Base-by-base conservation (phyloP, 2,888 invertebrate genomes). In the Dryococelus australis region DNA sequence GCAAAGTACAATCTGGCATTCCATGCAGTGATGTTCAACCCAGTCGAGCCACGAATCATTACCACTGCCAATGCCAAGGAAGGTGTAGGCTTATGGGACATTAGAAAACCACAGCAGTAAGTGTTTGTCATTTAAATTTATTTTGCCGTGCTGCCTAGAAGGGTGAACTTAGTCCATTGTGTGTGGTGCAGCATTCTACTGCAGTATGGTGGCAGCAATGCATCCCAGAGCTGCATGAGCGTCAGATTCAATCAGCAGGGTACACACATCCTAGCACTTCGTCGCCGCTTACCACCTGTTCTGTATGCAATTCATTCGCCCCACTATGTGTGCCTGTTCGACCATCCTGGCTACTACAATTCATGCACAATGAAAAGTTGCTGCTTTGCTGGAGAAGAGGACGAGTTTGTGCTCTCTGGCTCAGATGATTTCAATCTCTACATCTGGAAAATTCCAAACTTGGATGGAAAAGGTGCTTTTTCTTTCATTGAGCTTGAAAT, bases 301-400 rank as follows among this genome's bases (percentile, higher is more conserved):
- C 93, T 98, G 12, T 98, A 97, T 91, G 93, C 94, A 0, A 94
- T 95, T 0, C 94, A 96, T 89, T 95, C 95, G 0, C 93, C 96
- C 0, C 94, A 94, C 81, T 96, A 97, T 0, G 92, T 97, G 43
- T 97, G 96, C 51, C 97, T 98, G 92, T 98, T 99, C 93, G 97
- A 98, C 92, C 97, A 98, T 92, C 95, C 96, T 85, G 88, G 97
- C 89, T 99, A 99, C 92, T 98, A 97, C 91, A 99, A 99, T 92
- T 97, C 97, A 0, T 99, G 98, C 91, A 99, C 99, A 0, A 98
- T 99, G 98, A 99, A 99, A 93, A 98, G 98, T 89, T 98, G 98
- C 91, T 96, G 96, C 89, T 99, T 99, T 92, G 98, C 98, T 26
- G 99, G 99, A 0, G 96, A 96, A 81, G 94, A 95, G 53, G 98